Evolutionary conservation across 2,113 vertebrate genomes (phyloP), one percentile per base, ranked within the genome.

Genomic region (Dicrurus megarhynchus): DNA sequence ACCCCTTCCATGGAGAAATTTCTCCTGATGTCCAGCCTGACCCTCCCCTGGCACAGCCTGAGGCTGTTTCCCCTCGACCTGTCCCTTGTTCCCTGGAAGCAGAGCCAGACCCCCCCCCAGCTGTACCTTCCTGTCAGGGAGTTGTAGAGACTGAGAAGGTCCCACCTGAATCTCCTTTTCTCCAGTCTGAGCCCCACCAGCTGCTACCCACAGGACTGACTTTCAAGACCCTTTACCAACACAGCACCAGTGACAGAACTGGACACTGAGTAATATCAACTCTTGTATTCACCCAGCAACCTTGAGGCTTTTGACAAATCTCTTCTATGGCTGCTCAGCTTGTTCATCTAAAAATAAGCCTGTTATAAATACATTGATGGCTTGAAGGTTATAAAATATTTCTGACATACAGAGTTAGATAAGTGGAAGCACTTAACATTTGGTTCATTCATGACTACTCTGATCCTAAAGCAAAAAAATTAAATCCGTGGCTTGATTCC

Each of bases 271-370:
- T 65, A 70, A 68, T 33, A n/a, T 4, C 79, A 28, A 30, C 20
- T 39, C 10, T 32, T 10, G 9, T 53, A 10, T 82, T 90, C 71
- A 77, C 4, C 16, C 76, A 47, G 39, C 52, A 59, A 50, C 46
- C 71, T 61, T 42, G 18, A 64, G 21, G 74, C 53, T 91, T 82
- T 28, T 30, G 44, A 78, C 16, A 73, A 85, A 61, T 16, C 77
- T 69, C 75, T 70, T 83, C 21, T 53, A 83, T 5, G 42, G 53
- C 52, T 86, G 68, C 44, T 84, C 47, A 9, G 22, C 42, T 56
- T 64, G 52, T 10, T 73, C 52, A 78, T 78, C 84, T 81, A 60
- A 84, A 96, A 92, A 85, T 59, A 91, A 90, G 55, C 50, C 56
- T 42, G 23, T 74, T 90, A 50, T 27, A 80, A 87, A 89, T 19